Evolutionary conservation across 2,797 vertebrate genomes (phyloP).

Genomic region (Anguilla anguilla): DNA sequence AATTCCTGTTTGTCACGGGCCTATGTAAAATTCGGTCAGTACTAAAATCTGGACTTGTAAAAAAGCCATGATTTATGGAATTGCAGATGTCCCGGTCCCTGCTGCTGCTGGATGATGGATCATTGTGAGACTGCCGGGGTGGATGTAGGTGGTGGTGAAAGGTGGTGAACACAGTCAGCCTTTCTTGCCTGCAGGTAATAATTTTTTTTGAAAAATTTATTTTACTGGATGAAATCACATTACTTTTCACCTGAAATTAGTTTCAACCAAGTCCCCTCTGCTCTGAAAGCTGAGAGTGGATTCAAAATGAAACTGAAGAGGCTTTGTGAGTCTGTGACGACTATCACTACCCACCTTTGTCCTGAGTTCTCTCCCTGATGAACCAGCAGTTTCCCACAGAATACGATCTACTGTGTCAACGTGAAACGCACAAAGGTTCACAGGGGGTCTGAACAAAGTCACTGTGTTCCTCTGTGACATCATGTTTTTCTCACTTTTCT

Average conservation of each 20-base stretch:
- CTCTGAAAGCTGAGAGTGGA: not conserved
- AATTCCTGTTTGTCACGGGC: not conserved
- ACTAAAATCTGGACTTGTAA: slow-evolving; percentile 22
- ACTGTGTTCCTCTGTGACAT: not conserved
- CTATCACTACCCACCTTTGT: not conserved
- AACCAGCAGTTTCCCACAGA: slow-evolving; percentile 10
- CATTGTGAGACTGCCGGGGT: not conserved
- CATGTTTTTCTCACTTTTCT: not conserved
- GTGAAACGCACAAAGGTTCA: slow-evolving; percentile 5
- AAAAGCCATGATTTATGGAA: not conserved
- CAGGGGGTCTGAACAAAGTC: not conserved
- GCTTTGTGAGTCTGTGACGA: not conserved
- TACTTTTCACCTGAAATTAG: not conserved
- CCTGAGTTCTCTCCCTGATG: slow-evolving; percentile 12
- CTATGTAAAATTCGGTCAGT: not conserved
- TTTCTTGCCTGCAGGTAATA: not conserved
- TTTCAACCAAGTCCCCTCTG: not conserved
- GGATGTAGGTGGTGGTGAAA: too few relatives aligned
- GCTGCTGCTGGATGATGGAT: not conserved
- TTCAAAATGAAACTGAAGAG: slow-evolving; percentile 5
- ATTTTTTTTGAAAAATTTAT: not conserved
- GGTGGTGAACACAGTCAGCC: not conserved
- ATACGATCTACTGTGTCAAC: not conserved
- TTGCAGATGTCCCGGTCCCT: not conserved
- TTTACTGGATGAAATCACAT: not conserved